phyloP scores from a whole-genome alignment of 1,140 invertebrate genomes.

The Phymorhynchus buccinoides region DNA sequence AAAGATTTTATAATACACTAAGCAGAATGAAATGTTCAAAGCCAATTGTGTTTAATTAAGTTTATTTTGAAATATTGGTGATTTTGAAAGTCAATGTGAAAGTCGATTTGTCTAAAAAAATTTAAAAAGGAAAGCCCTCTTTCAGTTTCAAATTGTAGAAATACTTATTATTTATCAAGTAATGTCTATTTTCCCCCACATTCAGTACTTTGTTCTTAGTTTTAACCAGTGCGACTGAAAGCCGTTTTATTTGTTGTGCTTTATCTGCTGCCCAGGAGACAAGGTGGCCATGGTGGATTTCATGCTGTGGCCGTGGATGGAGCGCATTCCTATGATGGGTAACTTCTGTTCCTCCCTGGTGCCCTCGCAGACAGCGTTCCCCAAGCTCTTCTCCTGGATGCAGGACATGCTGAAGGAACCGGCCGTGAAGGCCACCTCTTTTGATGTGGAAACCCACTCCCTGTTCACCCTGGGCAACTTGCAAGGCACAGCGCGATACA shows the following conservation, averaged over 20 bases:
- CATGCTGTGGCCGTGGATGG: slow-evolving; percentile 65
- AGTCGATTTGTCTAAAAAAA: background rate
- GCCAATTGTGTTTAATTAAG: background rate
- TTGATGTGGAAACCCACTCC: slow-evolving; percentile 45
- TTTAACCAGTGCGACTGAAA: no score
- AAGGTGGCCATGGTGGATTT: slow-evolving; percentile 59
- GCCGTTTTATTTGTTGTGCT: no score
- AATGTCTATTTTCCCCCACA: no score
- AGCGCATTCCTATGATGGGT: slow-evolving; percentile 51
- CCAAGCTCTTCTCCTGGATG: slow-evolving; percentile 55
- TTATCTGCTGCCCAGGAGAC: slow-evolving; percentile 43
- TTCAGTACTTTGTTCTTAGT: no score
- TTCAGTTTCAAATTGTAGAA: no score
- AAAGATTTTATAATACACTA: no score
- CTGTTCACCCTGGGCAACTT: slow-evolving; percentile 43
- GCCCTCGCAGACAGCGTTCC: slow-evolving; percentile 47
- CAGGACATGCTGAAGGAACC: slow-evolving; percentile 54
- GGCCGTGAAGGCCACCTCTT: slow-evolving; percentile 56
- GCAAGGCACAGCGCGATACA: slow-evolving; percentile 58
- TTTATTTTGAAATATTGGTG: background rate
- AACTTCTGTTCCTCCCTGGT: slow-evolving; percentile 40
- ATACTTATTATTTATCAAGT: no score
- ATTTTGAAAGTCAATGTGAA: background rate
- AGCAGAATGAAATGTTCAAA: no score
- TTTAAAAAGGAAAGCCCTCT: background rate